Base-by-base conservation (phyloP, 2,113 vertebrate species). In the Brachyhypopomus gauderio region DNA sequence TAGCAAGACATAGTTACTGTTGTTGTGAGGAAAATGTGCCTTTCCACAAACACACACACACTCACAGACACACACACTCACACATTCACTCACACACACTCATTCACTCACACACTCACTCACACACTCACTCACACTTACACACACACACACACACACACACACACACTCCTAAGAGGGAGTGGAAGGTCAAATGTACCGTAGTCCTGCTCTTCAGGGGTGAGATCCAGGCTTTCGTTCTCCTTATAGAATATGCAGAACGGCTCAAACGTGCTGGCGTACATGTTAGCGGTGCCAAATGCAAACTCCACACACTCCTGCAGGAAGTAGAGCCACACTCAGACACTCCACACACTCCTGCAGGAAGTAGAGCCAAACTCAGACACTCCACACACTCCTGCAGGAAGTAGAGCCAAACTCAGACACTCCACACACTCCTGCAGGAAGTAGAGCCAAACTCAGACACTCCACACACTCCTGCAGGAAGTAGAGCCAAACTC, bases 201-300 rank as follows among this genome's bases (percentile, higher is more conserved):
- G 66, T 93, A 93, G 62, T 96, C 94, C 56, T 93, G 84, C 77
- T 91, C 82, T 75, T 83, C 77, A 17, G 69, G 89, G 48, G 91
- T 83, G 75, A 95, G 87, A 87, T 96, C 93, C 80, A 96, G 90
- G 85, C 88, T 92, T 90, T 95, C 91, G 70, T 96, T 97, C 86
- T 95, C 94, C 80, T 88, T 93, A 80, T 93, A 95, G 88, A 94
- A 94, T 64, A 86, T 25, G 6, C 87, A 90, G 85, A 96, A 95
- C 27, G 41, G 90, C 87, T 96, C 93, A 89, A 95, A 95, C 0
- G 89, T 94, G 11, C 84, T 16, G 25, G 92, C 91, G 55, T 95
- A 96, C 3, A 90, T 64, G 17, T 70, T 86, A 3, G 94, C 94
- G 63, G 93, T 85, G 22, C 92, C 88, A 85, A 96, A 97, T 11